These are phyloP conservation scores for Polyploca ridens DNA, from an alignment of 2,888 invertebrate species.

Conservation along the genomic window DNA sequence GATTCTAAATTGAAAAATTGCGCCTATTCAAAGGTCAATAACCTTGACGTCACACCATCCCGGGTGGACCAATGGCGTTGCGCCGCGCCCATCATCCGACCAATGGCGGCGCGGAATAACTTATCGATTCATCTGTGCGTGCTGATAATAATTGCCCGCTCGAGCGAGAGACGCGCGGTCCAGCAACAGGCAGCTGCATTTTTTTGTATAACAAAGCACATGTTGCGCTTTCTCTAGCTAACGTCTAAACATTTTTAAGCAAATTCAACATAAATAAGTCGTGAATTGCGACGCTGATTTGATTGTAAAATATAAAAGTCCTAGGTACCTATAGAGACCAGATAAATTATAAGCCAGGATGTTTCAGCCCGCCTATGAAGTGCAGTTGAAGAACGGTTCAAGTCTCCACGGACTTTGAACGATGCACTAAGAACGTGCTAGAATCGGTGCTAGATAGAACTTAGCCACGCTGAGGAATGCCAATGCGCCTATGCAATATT, in stretches of 20 bases:
- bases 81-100: conserved; percentile 57
- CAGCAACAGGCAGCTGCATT: conserved; percentile 29
- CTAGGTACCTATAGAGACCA: too few species aligned
- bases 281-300: too few species aligned
- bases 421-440: conserved; percentile 6
- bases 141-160: conserved; percentile 40
- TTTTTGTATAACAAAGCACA: conserved; percentile 10
- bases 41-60: conserved; percentile 63
- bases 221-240: neutral
- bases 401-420: conserved; percentile 2
- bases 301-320: too few species aligned
- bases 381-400: neutral
- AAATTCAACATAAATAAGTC: neutral
- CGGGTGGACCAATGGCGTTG: conserved; percentile 51
- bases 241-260: neutral
- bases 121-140: conserved; percentile 62
- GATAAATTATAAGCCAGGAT: conserved; percentile 6
- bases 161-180: conserved; percentile 29
- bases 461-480: neutral
- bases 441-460: neutral
- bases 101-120: conserved; percentile 53
- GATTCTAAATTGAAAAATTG: conserved; percentile 70
- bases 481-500: neutral
- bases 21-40: conserved; percentile 67
- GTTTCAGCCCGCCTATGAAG: conserved; percentile 9